Conservation (phyloP, 2,113 vertebrate species). For the Solenodon paradoxus region DNA sequence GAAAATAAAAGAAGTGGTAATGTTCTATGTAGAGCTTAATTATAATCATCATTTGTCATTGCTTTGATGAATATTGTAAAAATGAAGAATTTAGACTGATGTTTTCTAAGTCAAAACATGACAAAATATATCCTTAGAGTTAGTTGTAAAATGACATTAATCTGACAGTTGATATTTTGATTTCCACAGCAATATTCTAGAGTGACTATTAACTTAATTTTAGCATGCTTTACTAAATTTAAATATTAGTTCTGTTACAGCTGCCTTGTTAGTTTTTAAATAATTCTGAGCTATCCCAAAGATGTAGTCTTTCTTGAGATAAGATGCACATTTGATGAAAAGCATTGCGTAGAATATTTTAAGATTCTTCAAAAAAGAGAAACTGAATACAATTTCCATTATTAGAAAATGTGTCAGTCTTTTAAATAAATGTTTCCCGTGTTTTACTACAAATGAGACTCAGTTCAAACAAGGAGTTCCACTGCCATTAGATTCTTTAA, state of each 20-base stretch:
- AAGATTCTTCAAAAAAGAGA: neutral
- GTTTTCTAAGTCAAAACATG: slow-evolving; percentile 58
- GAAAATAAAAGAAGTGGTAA: neutral
- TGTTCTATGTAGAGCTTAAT: slow-evolving; percentile 23
- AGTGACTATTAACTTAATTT: slow-evolving; percentile 33
- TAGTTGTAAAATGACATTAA: slow-evolving; percentile 24
- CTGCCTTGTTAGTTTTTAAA: slow-evolving; percentile 25
- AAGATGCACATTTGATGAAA: neutral
- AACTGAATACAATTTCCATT: neutral
- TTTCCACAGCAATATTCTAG: slow-evolving; percentile 33
- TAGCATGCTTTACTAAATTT: slow-evolving; percentile 1
- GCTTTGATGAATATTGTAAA: slow-evolving; percentile 33
- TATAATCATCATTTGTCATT: slow-evolving; percentile 57
- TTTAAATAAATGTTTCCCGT: slow-evolving; percentile 2
- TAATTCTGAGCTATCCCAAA: slow-evolving; percentile 21
- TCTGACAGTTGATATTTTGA: slow-evolving; percentile 22
- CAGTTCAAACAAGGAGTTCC: neutral
- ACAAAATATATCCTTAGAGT: slow-evolving; percentile 40
- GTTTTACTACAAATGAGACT: neutral
- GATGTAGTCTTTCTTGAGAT: neutral
- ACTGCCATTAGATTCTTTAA: slow-evolving; percentile 30
- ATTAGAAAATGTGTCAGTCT: neutral
- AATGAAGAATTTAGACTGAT: slow-evolving; percentile 31
- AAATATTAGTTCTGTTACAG: slow-evolving; percentile 31
- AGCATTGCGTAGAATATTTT: slow-evolving; percentile 20